Evolutionary conservation across 2,797 vertebrate genomes (phyloP), one percentile per base, ranked within the genome.

Genomic region (Yasuhikotakia modesta): DNA sequence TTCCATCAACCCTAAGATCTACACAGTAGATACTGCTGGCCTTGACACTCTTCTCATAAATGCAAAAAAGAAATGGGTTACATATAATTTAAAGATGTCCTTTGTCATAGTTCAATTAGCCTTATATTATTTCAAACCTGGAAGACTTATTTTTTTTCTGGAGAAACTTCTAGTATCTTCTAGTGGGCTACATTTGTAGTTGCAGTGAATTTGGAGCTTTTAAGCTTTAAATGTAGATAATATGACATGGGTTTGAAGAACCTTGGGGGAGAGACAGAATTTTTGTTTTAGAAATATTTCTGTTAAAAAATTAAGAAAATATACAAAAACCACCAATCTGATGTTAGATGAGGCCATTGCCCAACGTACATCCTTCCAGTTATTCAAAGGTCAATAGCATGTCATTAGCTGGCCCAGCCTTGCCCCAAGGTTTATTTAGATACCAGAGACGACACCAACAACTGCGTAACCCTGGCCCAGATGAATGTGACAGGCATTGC

Each of bases 391-490:
- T 43, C 63, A 64, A 4, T 71, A 4, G 5, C 32, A 43, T 7
- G 19, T 45, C 21, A 79, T 30, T 71, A 8, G 46, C 61, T 5
- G 27, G 6, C 57, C 50, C 27, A 73, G 61, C 48, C 73, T 69
- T 74, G 45, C 30, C 30, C 12, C 11, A 30, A 65, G 35, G 27
- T 55, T 46, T 72, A 71, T 78, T 83, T 67, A 39, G 6, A 7
- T 39, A 70, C 43, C 35, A 63, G 35, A 64, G 48, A 80, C 60
- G 22, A 69, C 46, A 70, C 64, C 66, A 75, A 30, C 21, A 24
- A 68, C 52, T 48, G 52, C 5, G 0, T 78, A 72, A 81, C 82
- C 81, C 82, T 86, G 76, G 60, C 5, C 67, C 21, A 61, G 14
- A n/a, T 64, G 67, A 80, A 77, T 24, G 4, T 79, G 78, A 79